Evolutionary conservation across 2,113 vertebrate genomes (phyloP).

Genomic region (Felis catus): F.catus_Fca126_mat1.0 CM031416.1:80932501-80933000

Average conservation of each 20-base stretch:
- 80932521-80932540: not conserved
- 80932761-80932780: not conserved
- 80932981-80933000: not conserved
- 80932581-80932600: constrained; percentile 64
- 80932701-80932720: constrained; percentile 30
- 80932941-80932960: not conserved
- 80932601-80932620: constrained; percentile 99
- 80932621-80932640: constrained; percentile 99
- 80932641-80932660: constrained; percentile 99
- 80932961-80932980: constrained; percentile 9
- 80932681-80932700: constrained; percentile 40
- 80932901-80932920: constrained; percentile 1
- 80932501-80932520: not conserved
- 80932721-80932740: not conserved
- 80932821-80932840: constrained; percentile 19
- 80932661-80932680: constrained; percentile 89
- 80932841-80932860: not conserved
- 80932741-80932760: not conserved
- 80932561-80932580: not conserved
- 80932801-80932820: constrained; percentile 36
- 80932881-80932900: not conserved
- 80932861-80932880: not conserved
- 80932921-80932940: constrained; percentile 40
- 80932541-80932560: constrained; percentile 1
- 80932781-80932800: constrained; percentile 11